Conservation (phyloP, 2,113 vertebrate genomes). For the Phyllostomus hastatus region DNA sequence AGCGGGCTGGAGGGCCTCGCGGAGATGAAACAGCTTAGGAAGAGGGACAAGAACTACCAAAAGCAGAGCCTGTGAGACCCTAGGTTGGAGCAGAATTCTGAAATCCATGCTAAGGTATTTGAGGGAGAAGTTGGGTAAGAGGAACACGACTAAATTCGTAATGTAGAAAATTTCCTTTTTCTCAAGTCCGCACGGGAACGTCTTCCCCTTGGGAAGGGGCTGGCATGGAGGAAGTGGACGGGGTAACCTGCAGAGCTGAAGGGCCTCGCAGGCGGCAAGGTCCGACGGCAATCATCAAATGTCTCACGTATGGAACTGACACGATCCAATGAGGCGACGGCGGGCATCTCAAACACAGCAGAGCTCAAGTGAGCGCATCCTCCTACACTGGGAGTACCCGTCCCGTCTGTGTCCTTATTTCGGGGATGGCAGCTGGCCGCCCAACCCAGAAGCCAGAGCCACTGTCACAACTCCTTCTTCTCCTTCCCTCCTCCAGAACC, state of each 20-base stretch:
- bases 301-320: not conserved
- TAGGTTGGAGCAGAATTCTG: not conserved
- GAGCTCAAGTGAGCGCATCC: not conserved
- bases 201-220: not conserved
- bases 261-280: not conserved
- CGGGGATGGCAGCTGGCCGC: not conserved
- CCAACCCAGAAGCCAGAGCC: not conserved
- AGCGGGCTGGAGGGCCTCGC: not conserved
- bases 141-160: not conserved
- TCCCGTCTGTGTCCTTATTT: not conserved
- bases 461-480: not conserved
- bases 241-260: not conserved
- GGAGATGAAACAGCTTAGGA: not conserved
- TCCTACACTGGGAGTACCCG: not conserved
- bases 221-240: not conserved
- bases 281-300: not conserved
- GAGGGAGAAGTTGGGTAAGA: not conserved
- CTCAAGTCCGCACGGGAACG: not conserved
- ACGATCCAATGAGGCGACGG: not conserved
- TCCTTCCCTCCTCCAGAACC: not conserved
- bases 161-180: not conserved
- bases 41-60: not conserved
- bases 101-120: not conserved
- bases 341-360: not conserved
- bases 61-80: not conserved